phyloP scores from a whole-genome alignment of 1,140 invertebrate species.

The Globodera rostochiensis region DNA sequence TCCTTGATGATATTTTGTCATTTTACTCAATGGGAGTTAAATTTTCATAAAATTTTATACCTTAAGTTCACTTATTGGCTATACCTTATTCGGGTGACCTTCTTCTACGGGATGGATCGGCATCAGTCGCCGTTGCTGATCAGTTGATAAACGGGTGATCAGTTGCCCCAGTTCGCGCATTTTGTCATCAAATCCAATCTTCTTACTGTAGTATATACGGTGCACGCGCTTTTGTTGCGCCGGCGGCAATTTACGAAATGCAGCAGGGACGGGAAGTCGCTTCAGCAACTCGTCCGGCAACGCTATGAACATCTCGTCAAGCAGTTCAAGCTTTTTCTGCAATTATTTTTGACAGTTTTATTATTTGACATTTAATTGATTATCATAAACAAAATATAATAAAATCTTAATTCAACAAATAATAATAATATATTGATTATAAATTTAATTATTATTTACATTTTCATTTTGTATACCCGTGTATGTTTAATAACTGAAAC shows the following conservation, averaged over 20 bases:
- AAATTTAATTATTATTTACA: no score
- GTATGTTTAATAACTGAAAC: no score
- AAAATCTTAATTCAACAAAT: no score
- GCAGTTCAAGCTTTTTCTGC: conserved; percentile 49
- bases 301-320: conserved; percentile 49
- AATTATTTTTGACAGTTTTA: background rate
- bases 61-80: no score
- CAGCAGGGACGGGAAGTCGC: conserved; percentile 37
- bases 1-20: no score
- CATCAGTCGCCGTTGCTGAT: conserved; percentile 36
- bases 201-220: conserved; percentile 43
- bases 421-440: no score
- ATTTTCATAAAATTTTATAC: no score
- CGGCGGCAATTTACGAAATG: conserved; percentile 40
- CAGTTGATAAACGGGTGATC: conserved; percentile 24
- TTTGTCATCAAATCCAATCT: conserved; percentile 41
- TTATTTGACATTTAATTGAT: no score
- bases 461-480: no score
- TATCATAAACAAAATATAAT: no score
- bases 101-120: conserved; percentile 25
- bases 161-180: conserved; percentile 27
- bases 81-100: background rate
- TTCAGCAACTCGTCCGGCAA: conserved; percentile 34
- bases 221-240: conserved; percentile 32
- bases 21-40: no score